phyloP scores from a whole-genome alignment of 2,113 vertebrate species.

The Dasypus novemcinctus region DNA sequence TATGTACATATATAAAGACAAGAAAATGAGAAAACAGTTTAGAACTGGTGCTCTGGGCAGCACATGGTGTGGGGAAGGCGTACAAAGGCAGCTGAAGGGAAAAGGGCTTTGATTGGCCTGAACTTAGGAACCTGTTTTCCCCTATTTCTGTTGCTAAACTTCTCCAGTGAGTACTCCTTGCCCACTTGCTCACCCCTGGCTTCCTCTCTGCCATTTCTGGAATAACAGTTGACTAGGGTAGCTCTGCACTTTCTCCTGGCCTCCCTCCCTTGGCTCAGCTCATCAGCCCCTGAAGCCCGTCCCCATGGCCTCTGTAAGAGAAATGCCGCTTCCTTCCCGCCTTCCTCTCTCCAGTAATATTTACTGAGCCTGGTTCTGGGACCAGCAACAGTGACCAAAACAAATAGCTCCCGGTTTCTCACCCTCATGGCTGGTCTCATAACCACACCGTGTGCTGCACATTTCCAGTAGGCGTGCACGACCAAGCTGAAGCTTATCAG shows the following conservation, averaged over 20 bases:
- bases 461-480: background rate
- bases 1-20: too few species aligned
- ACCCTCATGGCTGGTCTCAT: too few species aligned
- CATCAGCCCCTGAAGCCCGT: too few species aligned
- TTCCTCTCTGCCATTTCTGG: background rate
- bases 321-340: too few species aligned
- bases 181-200: too few species aligned
- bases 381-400: too few species aligned
- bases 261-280: background rate
- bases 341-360: too few species aligned
- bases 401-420: too few species aligned
- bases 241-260: background rate
- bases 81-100: accelerated
- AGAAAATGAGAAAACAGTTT: background rate
- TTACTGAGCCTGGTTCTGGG: too few species aligned
- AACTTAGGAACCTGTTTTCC: background rate
- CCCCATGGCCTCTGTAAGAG: too few species aligned
- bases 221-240: background rate
- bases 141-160: background rate
- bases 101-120: background rate
- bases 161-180: background rate
- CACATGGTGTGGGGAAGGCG: background rate
- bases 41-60: background rate
- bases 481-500: background rate
- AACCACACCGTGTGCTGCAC: too few species aligned